Evolutionary conservation across 2,888 invertebrate species (phyloP), one percentile per base, ranked within the genome.

Genomic region (Smittia aterrima): DNA sequence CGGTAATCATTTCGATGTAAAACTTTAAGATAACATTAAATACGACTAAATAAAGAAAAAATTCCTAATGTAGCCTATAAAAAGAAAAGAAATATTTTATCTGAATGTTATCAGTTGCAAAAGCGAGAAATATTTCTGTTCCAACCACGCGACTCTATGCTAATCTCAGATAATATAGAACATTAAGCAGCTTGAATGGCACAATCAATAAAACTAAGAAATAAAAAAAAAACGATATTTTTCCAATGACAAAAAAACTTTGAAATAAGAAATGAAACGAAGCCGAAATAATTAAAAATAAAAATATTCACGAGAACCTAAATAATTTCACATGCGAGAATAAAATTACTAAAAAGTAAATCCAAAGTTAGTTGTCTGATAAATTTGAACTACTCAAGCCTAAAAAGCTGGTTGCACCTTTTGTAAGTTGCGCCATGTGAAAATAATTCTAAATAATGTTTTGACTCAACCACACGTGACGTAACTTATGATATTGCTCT

Each of bases 101-200:
- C 58, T 58, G n/a, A 22, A 58, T 58, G 58, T 58, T 58, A 47
- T 47, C 16, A 47, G 47, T 47, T 47, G 16, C 47, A n/a, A 47
- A 3, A 47, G 47, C 2, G n/a, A 47, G 11, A n/a, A 11, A 2
- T 2, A 47, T 6, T 2, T 11, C 47, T 47, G 47, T 47, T 47
- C 47, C 47, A 16, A 47, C 11, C n/a, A n/a, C n/a, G n/a, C n/a
- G n/a, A n/a, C n/a, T n/a, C n/a, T n/a, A n/a, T n/a, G n/a, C n/a
- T n/a, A n/a, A n/a, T n/a, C 16, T 47, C 47, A 47, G 16, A 47
- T 6, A 38, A 3, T 6, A 47, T 47, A 13, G 13, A 13, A 47
- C 2, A 47, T 3, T 47, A 13, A 47, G 11, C 47, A 47, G 47
- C 47, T 47, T 47, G 47, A 47, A n/a, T 16, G 47, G 47, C 47